Evolutionary conservation across 2,888 invertebrate species (phyloP), one percentile per base, ranked within the genome.

Genomic region (Aspidiotus destructor): DNA sequence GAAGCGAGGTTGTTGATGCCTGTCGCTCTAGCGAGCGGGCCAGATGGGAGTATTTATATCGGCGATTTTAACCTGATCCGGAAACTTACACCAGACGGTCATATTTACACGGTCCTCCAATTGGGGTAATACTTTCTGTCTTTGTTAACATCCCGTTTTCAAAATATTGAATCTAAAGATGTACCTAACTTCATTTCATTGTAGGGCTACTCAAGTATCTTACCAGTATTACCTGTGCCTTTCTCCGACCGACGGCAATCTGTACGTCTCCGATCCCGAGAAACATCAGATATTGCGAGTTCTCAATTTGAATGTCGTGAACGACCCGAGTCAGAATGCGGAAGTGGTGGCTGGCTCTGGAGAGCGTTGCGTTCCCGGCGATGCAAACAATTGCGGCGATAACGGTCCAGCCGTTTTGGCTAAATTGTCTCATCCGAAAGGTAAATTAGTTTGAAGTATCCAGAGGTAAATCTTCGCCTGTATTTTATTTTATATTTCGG

Each of bases 141-240:
- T 48, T 48, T 48, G n/a, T 3, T 48, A 48, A 6, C 10, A 3
- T 11, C 48, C 10, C 11, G 48, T n/a, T 11, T 48, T 48, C 48
- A 28, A 28, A 28, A 28, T 28, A 28, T 28, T 28, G 28, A 28
- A 28, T 48, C 48, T 48, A 48, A 48, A 3, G 48, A 6, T 48
- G 10, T 13, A 44, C 48, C 13, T 44, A 44, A 13, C 55, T n/a
- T 41, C 57, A 28, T 52, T 7, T 41, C 72, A 71, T 82, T 84
- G 60, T 80, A 93, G 95, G 78, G 88, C 93, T 41, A 92, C 95
- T 0, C 94, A 95, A 81, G 92, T 96, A 10, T 92, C 95, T 41
- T 96, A 98, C 79, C 93, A 95, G 76, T 98, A 98, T 77, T 96
- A 95, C 79, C 83, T 99, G 77, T 92, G 95, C 69, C 90, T 97